Base-by-base conservation (phyloP, 2,888 invertebrate species). In the Tachina grossa region DNA sequence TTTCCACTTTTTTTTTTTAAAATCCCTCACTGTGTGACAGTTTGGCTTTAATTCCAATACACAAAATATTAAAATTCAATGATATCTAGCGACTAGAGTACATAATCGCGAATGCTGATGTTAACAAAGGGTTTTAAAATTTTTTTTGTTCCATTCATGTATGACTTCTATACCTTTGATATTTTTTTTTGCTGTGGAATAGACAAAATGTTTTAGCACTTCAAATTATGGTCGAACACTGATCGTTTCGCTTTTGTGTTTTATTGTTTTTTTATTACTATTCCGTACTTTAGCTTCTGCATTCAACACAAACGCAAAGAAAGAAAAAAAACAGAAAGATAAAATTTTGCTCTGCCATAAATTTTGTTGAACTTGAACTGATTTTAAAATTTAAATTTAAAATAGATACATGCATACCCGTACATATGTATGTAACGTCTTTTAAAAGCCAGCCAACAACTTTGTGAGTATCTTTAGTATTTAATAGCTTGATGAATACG, bases 341-440 rank as follows among this genome's bases (percentile, higher is more conserved):
- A 41, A 13, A 45, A n/a, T 57, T 43, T 57, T 49, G 3, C 31
- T 72, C 43, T 43, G 13, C 31, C 45, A 57, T 66, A 65, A 74
- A 61, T 53, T 78, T 19, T 39, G 78, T 82, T 87, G 84, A 87
- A 82, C 86, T 87, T 87, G 84, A 87, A 80, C 84, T 78, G 75
- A 83, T 74, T 85, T 51, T 16, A 55, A 69, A 74, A 63, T 74
- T 31, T 31, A 31, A 31, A 31, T 22, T 31, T 31, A 31, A 31
- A 31, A 31, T n/a, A n/a, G n/a, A n/a, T 31, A 31, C 31, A 31
- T 22, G 22, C 22, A 31, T 31, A 31, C 31, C 4, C 31, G 31
- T 31, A 31, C 31, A 31, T 6, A 31, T 6, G 5, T 6, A 31
- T 6, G 5, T 6, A 31, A 0, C 31, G 31, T 31, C 31, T 31